A percentile compares a stretch with the other conserved stretches of the same genome.
Conservation (phyloP, 2,797 vertebrate genomes). For the Xerus rutilus region DNA sequence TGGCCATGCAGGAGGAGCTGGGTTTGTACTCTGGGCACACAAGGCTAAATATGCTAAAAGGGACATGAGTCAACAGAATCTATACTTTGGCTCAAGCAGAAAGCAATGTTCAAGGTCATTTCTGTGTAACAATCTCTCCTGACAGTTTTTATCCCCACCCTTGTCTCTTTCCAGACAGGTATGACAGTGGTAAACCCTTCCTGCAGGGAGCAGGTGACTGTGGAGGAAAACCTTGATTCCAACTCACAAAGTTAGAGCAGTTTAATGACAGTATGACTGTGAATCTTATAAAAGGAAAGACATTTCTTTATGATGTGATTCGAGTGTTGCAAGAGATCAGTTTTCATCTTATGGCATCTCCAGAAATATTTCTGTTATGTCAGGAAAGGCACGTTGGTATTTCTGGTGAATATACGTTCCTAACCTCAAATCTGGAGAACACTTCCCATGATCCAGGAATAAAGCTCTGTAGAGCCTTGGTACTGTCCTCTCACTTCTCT, state of each 20-base stretch:
- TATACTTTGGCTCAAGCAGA: neutral
- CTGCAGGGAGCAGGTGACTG: neutral
- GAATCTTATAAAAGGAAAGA: slow-evolving; percentile 16
- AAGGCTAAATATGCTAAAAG: neutral
- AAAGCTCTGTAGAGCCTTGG: neutral
- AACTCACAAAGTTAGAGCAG: neutral
- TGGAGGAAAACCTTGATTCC: slow-evolving; percentile 12
- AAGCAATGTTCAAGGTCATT: neutral
- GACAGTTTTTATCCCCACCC: neutral
- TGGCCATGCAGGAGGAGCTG: neutral
- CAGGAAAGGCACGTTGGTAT: neutral
- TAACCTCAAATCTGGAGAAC: neutral
- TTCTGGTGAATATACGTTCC: neutral
- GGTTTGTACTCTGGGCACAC: neutral
- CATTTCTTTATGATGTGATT: slow-evolving; percentile 64
- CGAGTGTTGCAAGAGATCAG: slow-evolving; percentile 57
- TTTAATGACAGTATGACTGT: slow-evolving; percentile 71
- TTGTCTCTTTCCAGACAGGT: neutral
- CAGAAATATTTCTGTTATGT: neutral
- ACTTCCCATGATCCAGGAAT: neutral
- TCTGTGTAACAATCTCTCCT: neutral
- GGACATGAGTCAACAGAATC: neutral
- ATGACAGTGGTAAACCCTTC: neutral
- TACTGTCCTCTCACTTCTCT: neutral
- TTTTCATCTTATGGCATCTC: slow-evolving; percentile 23